Base-by-base conservation (phyloP, 2,113 vertebrate genomes). In the Saccopteryx bilineata region DNA sequence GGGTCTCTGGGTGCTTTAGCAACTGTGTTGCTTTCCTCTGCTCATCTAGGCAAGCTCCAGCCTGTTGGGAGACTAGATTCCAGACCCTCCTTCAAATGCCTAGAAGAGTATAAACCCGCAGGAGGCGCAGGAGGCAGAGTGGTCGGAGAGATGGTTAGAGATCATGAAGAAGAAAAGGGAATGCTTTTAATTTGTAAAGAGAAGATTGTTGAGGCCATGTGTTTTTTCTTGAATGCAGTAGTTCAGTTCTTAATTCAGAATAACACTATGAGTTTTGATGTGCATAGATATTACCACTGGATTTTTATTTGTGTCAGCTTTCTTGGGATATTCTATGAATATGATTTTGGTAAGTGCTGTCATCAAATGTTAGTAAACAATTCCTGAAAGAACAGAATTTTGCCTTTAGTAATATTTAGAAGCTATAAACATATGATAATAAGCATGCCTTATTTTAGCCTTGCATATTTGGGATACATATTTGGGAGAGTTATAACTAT, bases 161-260 rank as follows among this genome's bases (percentile, higher is more conserved):
- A 60, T 89, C 54, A 93, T 15, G 91, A 39, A 90, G 61, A 68
- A 80, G 54, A 82, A 85, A 86, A 86, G 58, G n/a, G n/a, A 71
- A 60, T 94, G 56, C n/a, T 85, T 96, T 96, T 85, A 72, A 48
- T 92, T 94, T 96, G 63, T 91, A 90, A 94, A 91, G 71, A 91
- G 46, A 93, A 85, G 82, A 92, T 39, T 39, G 12, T 89, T 87
- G 68, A 93, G 63, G 66, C 66, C 31, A 26, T 92, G 46, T 95
- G 75, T 91, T 85, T 92, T 92, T 93, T 96, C 48, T 80, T 94
- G 52, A 91, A 84, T 79, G 68, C 46, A 93, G 31, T 61, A 33
- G 21, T 95, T 94, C 66, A 90, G 39, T 93, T 31, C 87, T 92
- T 93, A 93, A 74, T 87, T 93, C 92, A 84, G 50, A 93, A 74